Base-by-base conservation (phyloP, 2,888 invertebrate species). In the Cyclophora albipunctata region DNA sequence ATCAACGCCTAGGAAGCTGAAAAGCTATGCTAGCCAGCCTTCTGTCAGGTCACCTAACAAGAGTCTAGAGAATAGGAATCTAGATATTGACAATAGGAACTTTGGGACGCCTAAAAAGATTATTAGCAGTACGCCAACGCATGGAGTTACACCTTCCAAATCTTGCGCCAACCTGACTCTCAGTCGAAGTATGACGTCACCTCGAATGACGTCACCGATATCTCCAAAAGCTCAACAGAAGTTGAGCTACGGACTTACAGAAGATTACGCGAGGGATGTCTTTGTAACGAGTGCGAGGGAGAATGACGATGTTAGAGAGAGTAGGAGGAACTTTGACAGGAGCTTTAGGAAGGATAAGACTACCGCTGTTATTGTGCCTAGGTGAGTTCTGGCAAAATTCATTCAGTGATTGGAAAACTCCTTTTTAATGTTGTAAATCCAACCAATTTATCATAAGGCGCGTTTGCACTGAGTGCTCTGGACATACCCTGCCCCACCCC, bases 1-100 rank as follows among this genome's bases (percentile, higher is more conserved):
- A 0, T 92, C 93, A 1, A 95, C 95, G 0, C 95, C 95, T 0
- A 87, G 92, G 34, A 94, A 93, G 65, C 49, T 90, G 57, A 78
- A 89, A 64, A 75, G 88, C 47, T 86, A 85, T 41, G 83, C 81
- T 0, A 89, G 89, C 46, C 90, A 90, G 45, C 90, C 90, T 0
- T 91, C 90, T 3, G 84, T 91, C 0, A 75, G 82, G 35, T 82
- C 81, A 0, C 83, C 83, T 0, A 82, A 76, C 53, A 89, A 83
- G 66, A 68, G 54, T 47, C 55, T 41, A 42, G 75, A 67, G 35
- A 37, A 5, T 37, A 5, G 4, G 4, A 1, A 20, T 20, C 20
- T 20, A 20, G 20, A 20, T 20, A 20, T 2, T 20, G 75, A 65
- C 53, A 75, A 78, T 20, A 63, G 73, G 40, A 73, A 75, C 45